Base-by-base conservation (phyloP, 2,888 invertebrate genomes). In the Rhagophthalmus giganteus region DNA sequence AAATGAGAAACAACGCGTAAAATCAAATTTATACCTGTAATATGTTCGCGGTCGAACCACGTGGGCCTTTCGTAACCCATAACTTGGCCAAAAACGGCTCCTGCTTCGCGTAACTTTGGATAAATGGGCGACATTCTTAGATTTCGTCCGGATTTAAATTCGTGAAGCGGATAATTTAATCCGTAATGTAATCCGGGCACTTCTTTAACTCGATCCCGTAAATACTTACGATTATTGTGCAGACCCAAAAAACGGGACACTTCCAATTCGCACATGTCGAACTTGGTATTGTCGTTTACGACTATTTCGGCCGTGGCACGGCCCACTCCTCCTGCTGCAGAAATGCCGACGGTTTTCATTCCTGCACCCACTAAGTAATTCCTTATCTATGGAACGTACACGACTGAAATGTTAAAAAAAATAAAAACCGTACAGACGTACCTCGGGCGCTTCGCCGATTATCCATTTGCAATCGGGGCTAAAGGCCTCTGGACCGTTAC, bases 31-130 rank as follows among this genome's bases (percentile, higher is more conserved):
- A 59, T 57, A 79, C 79, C 77, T 41, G 71, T 66, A 45, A 75
- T 74, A 40, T 76, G 74, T 8, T 76, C 71, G 14, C 76, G 75
- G 63, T 91, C 87, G 70, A 96, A 98, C 85, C 91, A 97, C 24
- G 90, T 84, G 0, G 97, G 95, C 55, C 97, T 79, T 73, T 98
- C 98, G 72, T 97, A 98, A 0, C 97, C 97, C 94, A 97, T 97
- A 15, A 93, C 91, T 73, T 97, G 96, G 0, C 94, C 94, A 71
- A 98, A 98, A 3, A 94, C 89, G 0, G 94, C 98, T 0, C 96
- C 96, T 6, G 88, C 90, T 69, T 91, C 91, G 57, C 89, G 82
- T 9, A 97, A 76, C 50, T 92, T 88, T 0, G 95, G 92, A 77
- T 94, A 96, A 56, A 98, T 90, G 0, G 97, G 96, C 0, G 96